Conservation (phyloP, 2,888 invertebrate species). For the Corbicula japonica region DNA sequence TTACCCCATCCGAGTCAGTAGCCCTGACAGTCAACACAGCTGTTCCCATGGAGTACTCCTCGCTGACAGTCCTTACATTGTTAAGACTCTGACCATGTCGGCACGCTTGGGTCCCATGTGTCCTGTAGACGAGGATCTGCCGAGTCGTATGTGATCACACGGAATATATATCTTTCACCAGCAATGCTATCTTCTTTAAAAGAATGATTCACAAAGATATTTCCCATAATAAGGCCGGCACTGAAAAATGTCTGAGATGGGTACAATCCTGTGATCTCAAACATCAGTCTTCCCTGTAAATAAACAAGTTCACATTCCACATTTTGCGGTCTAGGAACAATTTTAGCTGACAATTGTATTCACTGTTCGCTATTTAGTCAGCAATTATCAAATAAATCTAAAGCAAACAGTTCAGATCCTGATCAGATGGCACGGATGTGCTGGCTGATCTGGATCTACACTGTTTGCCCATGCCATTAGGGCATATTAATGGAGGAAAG, state of each 20-base stretch:
- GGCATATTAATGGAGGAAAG: too few species aligned
- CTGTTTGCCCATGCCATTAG: too few species aligned
- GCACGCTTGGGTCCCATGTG: constrained; percentile 64
- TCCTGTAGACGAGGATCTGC: constrained; percentile 44
- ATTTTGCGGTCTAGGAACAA: too few species aligned
- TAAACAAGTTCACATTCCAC: constrained; percentile 32
- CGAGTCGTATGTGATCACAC: constrained; percentile 67
- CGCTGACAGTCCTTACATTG: constrained; percentile 62
- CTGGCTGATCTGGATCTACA: too few species aligned
- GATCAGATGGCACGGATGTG: too few species aligned
- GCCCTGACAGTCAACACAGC: constrained; percentile 70
- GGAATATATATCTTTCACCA: constrained; percentile 64
- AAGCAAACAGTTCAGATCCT: too few species aligned
- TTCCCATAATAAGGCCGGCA: constrained; percentile 70
- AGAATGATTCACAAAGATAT: constrained; percentile 50
- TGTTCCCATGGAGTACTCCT: constrained; percentile 64
- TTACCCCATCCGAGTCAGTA: constrained; percentile 72
- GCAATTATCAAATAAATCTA: too few species aligned
- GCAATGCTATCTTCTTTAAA: constrained; percentile 72
- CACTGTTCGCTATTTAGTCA: too few species aligned
- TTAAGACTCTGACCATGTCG: constrained; percentile 46
- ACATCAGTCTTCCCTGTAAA: constrained; percentile 77
- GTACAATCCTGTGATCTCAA: constrained; percentile 75
- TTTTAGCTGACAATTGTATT: too few species aligned
- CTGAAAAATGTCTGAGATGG: constrained; percentile 79